Conservation (phyloP, 2,797 vertebrate species). For the Chromis chromis region DNA sequence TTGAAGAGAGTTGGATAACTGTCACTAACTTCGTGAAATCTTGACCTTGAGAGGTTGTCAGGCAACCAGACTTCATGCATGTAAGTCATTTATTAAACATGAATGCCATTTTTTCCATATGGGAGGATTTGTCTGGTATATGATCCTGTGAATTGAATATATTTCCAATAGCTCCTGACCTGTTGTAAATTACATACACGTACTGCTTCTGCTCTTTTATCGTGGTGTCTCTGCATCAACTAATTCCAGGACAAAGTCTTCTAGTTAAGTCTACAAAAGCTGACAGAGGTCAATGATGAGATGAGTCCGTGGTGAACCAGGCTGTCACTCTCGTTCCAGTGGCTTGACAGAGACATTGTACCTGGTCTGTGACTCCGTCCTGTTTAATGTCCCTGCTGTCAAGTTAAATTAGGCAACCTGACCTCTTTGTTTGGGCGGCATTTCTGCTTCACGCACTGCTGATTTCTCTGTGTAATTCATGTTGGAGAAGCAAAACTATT, state of each 20-base stretch:
- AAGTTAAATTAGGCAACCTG: conserved; percentile 39
- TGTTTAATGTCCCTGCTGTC: conserved; percentile 56
- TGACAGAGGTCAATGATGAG: conserved; percentile 18
- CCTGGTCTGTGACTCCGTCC: conserved; percentile 37
- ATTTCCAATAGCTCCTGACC: neutral
- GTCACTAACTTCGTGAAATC: neutral
- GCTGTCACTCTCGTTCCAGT: conserved; percentile 24
- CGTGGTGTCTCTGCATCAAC: neutral
- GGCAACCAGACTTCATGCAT: neutral
- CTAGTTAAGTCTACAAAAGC: conserved; percentile 4
- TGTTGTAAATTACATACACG: neutral
- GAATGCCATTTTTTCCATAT: neutral
- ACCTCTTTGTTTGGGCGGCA: conserved; percentile 50
- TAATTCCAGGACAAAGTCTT: neutral
- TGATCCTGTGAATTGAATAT: neutral
- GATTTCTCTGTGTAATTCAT: conserved; percentile 23
- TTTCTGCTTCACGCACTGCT: conserved; percentile 56
- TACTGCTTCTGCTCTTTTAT: neutral
- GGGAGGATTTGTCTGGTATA: neutral
- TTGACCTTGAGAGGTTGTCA: neutral
- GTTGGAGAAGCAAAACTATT: conserved; percentile 25
- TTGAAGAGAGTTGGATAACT: neutral
- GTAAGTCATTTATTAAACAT: neutral
- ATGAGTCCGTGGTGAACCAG: conserved; percentile 9
- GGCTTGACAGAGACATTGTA: conserved; percentile 32